Evolutionary conservation across 2,888 invertebrate species (phyloP).

Genomic region (Cotesia congregata): DNA sequence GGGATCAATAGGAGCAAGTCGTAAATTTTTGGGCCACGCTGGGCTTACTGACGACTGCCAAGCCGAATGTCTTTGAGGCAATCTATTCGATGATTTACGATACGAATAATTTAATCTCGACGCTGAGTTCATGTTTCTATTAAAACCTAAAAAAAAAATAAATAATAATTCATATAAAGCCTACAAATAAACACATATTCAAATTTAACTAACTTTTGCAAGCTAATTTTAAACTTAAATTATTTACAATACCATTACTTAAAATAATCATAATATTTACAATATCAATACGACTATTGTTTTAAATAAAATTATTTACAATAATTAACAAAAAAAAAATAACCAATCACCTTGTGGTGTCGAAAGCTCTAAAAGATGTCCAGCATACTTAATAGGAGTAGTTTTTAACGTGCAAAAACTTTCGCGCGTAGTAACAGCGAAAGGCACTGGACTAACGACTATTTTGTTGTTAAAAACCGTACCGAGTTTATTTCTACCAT

Average conservation of each 20-base stretch:
- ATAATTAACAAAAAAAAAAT: slow-evolving; percentile 9
- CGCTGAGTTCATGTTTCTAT: slow-evolving; percentile 51
- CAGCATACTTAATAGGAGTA: slow-evolving; percentile 62
- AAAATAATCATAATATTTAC: no score
- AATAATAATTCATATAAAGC: background rate
- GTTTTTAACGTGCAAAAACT: slow-evolving; percentile 66
- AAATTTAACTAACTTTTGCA: background rate
- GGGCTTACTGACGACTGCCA: slow-evolving; percentile 63
- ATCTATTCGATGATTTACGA: slow-evolving; percentile 52
- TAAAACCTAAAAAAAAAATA: slow-evolving; percentile 43
- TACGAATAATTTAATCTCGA: slow-evolving; percentile 50
- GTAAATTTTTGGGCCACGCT: slow-evolving; percentile 64
- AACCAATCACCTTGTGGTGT: slow-evolving; percentile 53
- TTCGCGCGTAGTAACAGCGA: slow-evolving; percentile 61
- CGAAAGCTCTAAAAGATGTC: slow-evolving; percentile 56
- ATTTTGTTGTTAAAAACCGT: slow-evolving; percentile 66
- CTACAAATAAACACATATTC: background rate
- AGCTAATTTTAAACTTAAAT: no score
- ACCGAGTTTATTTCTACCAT: slow-evolving; percentile 63
- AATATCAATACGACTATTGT: background rate
- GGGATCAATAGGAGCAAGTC: slow-evolving; percentile 64
- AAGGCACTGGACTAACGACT: slow-evolving; percentile 67
- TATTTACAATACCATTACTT: no score
- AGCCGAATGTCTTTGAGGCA: slow-evolving; percentile 59
- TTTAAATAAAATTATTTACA: background rate